These are phyloP conservation scores for Raja brachyura DNA, from an alignment of 2,113 vertebrate genomes.

Conservation along the genomic window DNA sequence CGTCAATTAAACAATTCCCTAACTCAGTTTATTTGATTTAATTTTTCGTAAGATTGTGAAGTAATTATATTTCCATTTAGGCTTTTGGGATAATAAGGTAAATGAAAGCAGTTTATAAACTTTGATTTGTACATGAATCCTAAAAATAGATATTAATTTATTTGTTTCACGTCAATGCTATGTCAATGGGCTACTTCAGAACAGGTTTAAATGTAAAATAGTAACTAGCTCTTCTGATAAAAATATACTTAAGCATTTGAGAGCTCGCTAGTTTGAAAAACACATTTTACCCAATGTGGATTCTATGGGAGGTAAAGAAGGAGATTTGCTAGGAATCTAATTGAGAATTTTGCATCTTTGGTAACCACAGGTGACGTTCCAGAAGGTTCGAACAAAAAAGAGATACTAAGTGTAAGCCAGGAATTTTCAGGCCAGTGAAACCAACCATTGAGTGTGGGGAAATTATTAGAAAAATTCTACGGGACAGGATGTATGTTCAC, in stretches of 20 bases:
- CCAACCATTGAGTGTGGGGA: too few species aligned
- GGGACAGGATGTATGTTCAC: too few species aligned
- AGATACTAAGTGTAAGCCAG: too few species aligned
- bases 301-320: too few species aligned
- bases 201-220: background rate
- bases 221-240: background rate
- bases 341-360: too few species aligned
- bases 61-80: background rate
- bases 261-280: background rate
- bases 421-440: too few species aligned
- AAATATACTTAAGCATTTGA: background rate
- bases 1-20: background rate
- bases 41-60: background rate
- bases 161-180: background rate
- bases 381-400: too few species aligned
- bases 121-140: background rate
- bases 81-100: background rate
- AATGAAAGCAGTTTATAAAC: background rate
- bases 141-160: background rate
- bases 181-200: background rate
- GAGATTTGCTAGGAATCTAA: too few species aligned
- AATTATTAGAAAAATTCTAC: too few species aligned
- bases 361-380: too few species aligned
- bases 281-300: background rate
- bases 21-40: background rate